Percentiles rank a stretch among this genome's conserved stretches.
phyloP scores from a whole-genome alignment of 92 coral and sea anemone genomes.

The Metridium senile region DNA sequence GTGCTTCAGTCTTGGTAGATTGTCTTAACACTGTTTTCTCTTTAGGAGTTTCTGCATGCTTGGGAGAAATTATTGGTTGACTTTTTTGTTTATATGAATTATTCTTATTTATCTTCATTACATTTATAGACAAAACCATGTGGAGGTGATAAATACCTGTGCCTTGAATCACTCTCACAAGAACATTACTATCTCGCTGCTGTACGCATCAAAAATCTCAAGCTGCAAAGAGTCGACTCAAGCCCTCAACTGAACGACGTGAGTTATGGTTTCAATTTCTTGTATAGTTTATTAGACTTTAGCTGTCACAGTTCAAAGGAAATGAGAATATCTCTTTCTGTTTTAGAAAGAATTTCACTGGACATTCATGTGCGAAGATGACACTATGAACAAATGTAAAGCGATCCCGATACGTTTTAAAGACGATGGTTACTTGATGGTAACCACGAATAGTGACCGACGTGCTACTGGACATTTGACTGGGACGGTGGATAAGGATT shows the following conservation, averaged over 20 bases:
- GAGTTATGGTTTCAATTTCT: background rate
- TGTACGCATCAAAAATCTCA: no score
- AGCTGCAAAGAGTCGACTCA: background rate
- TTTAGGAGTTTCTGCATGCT: no score
- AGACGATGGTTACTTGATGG: constrained; percentile 23
- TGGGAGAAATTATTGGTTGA: no score
- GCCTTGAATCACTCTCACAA: constrained; percentile 10
- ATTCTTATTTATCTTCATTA: background rate
- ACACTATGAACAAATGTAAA: constrained; percentile 17
- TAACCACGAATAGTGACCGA: no score
- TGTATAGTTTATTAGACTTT: no score
- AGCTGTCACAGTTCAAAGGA: no score
- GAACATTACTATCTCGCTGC: background rate
- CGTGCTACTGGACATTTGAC: no score
- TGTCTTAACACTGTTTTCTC: no score
- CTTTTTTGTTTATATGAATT: background rate
- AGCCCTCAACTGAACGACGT: background rate
- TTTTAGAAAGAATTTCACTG: constrained; percentile 19
- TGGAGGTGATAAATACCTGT: constrained; percentile 9
- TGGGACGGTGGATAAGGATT: no score
- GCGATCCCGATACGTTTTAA: constrained; percentile 30
- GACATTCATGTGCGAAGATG: constrained; percentile 18
- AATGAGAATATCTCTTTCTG: background rate
- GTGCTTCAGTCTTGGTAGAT: no score
- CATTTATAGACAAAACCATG: background rate